Percentiles rank a stretch among this genome's conserved stretches.
Evolutionary conservation across 2,113 vertebrate species (phyloP).

Genomic region (Taurulus bubalis): DNA sequence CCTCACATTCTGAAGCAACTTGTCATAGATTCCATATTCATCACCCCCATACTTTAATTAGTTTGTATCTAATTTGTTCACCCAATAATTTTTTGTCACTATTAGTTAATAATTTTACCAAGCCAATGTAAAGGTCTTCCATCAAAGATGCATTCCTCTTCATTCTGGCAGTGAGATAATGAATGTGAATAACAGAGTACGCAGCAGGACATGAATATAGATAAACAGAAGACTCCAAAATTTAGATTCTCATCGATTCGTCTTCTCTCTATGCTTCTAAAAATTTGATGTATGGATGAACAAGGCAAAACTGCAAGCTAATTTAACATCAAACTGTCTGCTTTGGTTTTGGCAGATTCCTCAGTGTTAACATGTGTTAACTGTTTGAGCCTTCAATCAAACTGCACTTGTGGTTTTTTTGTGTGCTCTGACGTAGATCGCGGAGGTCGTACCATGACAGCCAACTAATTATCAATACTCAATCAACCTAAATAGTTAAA

Average conservation of each 20-base stretch:
- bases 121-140: not conserved
- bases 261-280: slow-evolving; percentile 4
- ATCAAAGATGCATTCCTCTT: slow-evolving; percentile 4
- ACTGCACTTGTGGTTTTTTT: no score
- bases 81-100: slow-evolving; percentile 1
- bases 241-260: slow-evolving; percentile 23
- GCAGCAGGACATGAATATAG: slow-evolving; percentile 38
- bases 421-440: not conserved
- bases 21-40: not conserved
- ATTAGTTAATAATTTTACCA: not conserved
- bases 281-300: slow-evolving; percentile 16
- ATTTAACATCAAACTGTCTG: not conserved
- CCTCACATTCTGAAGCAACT: not conserved
- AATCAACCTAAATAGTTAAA: not conserved
- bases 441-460: not conserved
- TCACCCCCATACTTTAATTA: not conserved
- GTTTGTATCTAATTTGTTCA: slow-evolving; percentile 18
- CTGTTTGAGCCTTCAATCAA: not conserved
- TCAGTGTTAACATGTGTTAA: not conserved
- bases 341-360: not conserved
- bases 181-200: slow-evolving; percentile 18
- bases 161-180: slow-evolving; percentile 19
- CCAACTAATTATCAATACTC: not conserved
- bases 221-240: slow-evolving; percentile 36
- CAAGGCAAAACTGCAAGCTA: not conserved